Percentiles rank a stretch among this genome's conserved stretches.
Evolutionary conservation across 2,888 invertebrate species (phyloP).

Genomic region (Nasonia oneida): DNA sequence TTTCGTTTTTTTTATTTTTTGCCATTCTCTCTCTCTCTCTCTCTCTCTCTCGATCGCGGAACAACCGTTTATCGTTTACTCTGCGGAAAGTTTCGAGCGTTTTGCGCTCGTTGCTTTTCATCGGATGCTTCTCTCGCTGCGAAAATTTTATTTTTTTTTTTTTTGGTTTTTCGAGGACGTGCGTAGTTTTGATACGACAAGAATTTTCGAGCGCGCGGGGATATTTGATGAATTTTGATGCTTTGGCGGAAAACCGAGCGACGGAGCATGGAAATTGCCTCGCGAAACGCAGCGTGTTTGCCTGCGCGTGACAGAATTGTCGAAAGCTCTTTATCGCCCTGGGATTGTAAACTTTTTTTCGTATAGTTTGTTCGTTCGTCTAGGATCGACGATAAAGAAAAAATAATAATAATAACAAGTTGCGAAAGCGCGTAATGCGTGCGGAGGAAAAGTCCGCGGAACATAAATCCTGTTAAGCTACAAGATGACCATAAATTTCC

Average conservation of each 20-base stretch:
- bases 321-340: background rate
- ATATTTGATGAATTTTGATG: background rate
- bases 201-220: background rate
- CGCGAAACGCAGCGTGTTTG: background rate
- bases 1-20: background rate
- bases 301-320: background rate
- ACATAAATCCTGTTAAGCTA: constrained; percentile 8
- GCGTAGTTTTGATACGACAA: background rate
- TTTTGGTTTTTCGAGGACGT: background rate
- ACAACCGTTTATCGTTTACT: background rate
- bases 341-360: background rate
- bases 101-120: no score
- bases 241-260: background rate
- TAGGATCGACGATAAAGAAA: background rate
- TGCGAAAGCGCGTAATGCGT: no score
- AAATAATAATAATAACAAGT: background rate
- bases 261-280: background rate
- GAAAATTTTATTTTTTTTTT: background rate
- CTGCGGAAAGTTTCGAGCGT: background rate
- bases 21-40: background rate
- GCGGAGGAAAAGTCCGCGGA: background rate
- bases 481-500: constrained; percentile 9
- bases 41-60: background rate
- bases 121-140: background rate
- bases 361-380: background rate